phyloP scores from a whole-genome alignment of 2,888 invertebrate genomes.

The Phengaris arion region DNA sequence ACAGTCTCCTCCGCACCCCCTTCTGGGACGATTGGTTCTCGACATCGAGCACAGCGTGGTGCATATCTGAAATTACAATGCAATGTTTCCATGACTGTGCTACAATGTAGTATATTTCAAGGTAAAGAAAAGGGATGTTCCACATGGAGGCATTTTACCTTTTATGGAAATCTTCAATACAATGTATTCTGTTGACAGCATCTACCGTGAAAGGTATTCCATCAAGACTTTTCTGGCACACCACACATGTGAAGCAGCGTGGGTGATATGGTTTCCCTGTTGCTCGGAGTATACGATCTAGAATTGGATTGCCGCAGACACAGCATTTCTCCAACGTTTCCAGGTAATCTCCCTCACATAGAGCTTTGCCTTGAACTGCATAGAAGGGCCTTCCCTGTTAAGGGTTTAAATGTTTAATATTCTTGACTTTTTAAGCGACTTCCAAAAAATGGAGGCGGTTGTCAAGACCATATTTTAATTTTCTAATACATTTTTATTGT shows the following conservation, averaged over 20 bases:
- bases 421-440: neutral
- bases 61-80: constrained; percentile 82
- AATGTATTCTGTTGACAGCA: constrained; percentile 97
- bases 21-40: constrained; percentile 97
- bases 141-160: constrained; percentile 70
- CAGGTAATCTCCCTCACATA: constrained; percentile 97
- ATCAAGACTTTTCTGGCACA: constrained; percentile 96
- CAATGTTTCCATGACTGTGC: neutral
- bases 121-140: neutral
- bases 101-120: neutral
- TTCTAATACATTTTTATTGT: too few species aligned
- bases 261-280: constrained; percentile 99
- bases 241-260: constrained; percentile 96
- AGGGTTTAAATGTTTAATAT: neutral
- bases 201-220: constrained; percentile 99
- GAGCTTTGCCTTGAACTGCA: constrained; percentile 94
- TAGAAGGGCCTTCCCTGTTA: constrained; percentile 95
- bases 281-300: constrained; percentile 95
- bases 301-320: constrained; percentile 95
- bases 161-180: constrained; percentile 99
- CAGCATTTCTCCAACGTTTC: constrained; percentile 98
- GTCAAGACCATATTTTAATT: too few species aligned
- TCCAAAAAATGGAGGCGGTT: too few species aligned
- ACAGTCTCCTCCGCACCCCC: constrained; percentile 98
- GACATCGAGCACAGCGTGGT: constrained; percentile 97